Conservation (phyloP, 2,113 vertebrate species). For the Mesembrinibis cayennensis region DNA sequence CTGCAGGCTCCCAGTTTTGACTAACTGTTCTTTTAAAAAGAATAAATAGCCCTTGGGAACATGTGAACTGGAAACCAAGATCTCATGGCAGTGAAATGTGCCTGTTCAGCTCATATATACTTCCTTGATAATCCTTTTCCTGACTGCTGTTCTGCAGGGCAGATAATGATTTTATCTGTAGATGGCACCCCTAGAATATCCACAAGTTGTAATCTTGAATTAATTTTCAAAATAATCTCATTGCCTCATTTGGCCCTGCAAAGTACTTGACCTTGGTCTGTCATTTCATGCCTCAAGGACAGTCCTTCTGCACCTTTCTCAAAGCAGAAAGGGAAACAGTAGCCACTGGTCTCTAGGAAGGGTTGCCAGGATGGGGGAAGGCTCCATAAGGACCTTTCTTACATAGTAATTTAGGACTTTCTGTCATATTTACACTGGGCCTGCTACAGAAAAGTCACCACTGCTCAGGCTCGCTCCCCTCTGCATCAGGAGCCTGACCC, state of each 20-base stretch:
- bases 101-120: constrained; percentile 1
- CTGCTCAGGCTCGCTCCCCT: fast-evolving
- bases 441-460: neutral
- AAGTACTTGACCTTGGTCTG: constrained; percentile 44
- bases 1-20: constrained; percentile 35
- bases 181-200: constrained; percentile 43
- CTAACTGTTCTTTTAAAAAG: constrained; percentile 43
- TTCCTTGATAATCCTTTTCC: constrained; percentile 55
- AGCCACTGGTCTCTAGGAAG: neutral
- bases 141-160: constrained; percentile 43
- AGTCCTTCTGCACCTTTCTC: neutral
- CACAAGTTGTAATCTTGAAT: constrained; percentile 35
- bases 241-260: constrained; percentile 3
- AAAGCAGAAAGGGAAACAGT: neutral
- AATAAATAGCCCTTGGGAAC: constrained; percentile 61
- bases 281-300: neutral
- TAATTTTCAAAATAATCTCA: constrained; percentile 45
- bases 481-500: neutral
- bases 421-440: neutral
- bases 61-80: constrained; percentile 48
- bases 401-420: neutral
- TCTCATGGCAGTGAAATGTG: constrained; percentile 47
- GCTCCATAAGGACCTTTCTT: neutral
- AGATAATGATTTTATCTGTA: constrained; percentile 59
- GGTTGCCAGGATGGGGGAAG: neutral